phyloP scores from a whole-genome alignment of 2,888 invertebrate species.

The Epistrophe grossulariae region DNA sequence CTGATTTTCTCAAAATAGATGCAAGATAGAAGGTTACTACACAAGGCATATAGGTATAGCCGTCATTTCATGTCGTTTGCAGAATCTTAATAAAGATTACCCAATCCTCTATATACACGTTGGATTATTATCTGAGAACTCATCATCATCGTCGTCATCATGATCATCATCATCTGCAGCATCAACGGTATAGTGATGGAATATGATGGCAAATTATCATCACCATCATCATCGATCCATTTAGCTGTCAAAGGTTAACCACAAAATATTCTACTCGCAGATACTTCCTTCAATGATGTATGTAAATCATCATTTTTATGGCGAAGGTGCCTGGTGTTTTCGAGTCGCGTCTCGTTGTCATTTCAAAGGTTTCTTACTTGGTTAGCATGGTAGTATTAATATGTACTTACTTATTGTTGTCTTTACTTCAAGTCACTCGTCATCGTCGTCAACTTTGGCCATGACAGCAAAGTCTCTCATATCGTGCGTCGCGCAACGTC shows the following conservation, averaged over 20 bases:
- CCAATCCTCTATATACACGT: slow-evolving; percentile 33
- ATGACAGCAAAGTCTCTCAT: background rate
- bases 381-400: background rate
- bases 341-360: background rate
- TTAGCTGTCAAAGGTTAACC: slow-evolving; percentile 68
- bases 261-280: slow-evolving; percentile 44
- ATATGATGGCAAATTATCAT: slow-evolving; percentile 24
- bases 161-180: background rate
- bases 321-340: slow-evolving; percentile 31
- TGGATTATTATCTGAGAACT: slow-evolving; percentile 25
- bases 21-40: background rate
- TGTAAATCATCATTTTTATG: slow-evolving; percentile 15
- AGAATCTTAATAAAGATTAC: slow-evolving; percentile 65
- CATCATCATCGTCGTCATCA: slow-evolving; percentile 10
- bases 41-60: background rate
- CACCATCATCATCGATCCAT: slow-evolving; percentile 49
- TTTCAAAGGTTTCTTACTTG: slow-evolving; percentile 3
- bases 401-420: slow-evolving; percentile 4
- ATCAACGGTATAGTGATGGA: background rate
- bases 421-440: slow-evolving; percentile 4
- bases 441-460: slow-evolving; percentile 11
- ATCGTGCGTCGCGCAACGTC: background rate
- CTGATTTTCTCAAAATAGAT: background rate
- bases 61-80: slow-evolving; percentile 35
- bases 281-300: slow-evolving; percentile 7